Conservation (phyloP, 1,140 invertebrate species). For the Eubasilissa regina region DNA sequence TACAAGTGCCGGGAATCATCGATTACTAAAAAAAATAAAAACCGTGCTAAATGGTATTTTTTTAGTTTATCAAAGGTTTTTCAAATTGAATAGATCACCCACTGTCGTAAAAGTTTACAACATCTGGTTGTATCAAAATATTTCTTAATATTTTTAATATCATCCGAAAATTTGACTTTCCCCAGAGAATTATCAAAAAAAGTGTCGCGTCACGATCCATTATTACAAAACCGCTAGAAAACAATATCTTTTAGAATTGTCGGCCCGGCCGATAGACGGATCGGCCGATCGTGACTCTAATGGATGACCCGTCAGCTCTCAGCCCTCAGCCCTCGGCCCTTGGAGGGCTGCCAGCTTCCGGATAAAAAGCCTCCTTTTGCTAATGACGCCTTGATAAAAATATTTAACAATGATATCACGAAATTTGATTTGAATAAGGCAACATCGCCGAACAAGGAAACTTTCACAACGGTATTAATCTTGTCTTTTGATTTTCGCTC, state of each 20-base stretch:
- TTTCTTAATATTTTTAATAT: too few relatives aligned
- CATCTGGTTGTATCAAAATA: too few relatives aligned
- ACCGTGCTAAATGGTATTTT: too few relatives aligned
- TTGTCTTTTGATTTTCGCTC: too few relatives aligned
- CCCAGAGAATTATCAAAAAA: too few relatives aligned
- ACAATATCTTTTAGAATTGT: conserved; percentile 43
- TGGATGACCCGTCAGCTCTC: conserved; percentile 55
- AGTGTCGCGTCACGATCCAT: conserved; percentile 25
- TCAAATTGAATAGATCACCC: too few relatives aligned
- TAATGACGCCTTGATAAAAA: conserved; percentile 40
- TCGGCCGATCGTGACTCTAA: conserved; percentile 52
- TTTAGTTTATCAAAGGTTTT: too few relatives aligned
- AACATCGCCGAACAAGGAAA: background rate
- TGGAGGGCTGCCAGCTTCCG: conserved; percentile 50
- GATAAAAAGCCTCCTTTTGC: conserved; percentile 55
- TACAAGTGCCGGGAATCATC: background rate
- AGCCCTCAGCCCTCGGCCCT: conserved; percentile 43
- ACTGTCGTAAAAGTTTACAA: too few relatives aligned
- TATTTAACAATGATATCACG: conserved; percentile 21
- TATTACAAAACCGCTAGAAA: conserved; percentile 26
- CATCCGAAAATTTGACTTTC: too few relatives aligned
- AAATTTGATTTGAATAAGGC: conserved; percentile 27
- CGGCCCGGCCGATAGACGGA: conserved; percentile 43
- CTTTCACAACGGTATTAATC: too few relatives aligned
- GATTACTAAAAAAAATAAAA: background rate